Conservation (phyloP, 2,113 vertebrate genomes). For the Notothenia coriiceps region DNA sequence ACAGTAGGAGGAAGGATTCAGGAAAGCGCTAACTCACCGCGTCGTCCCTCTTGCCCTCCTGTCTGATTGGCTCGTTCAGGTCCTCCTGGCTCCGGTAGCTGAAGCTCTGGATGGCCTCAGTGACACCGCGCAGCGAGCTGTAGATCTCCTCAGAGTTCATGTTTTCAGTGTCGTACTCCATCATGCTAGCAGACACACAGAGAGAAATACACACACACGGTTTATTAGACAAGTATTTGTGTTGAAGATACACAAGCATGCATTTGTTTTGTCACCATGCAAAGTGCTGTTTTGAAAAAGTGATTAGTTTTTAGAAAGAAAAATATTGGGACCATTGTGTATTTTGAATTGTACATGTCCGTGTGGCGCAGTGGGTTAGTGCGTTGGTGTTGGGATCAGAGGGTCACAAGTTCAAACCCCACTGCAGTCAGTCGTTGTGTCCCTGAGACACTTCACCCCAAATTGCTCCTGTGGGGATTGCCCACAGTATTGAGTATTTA, state of each 20-base stretch:
- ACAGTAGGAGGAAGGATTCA: background rate
- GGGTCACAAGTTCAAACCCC: no score
- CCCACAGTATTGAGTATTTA: no score
- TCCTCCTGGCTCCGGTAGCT: constrained; percentile 99
- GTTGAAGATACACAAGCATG: background rate
- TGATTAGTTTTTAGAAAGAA: background rate
- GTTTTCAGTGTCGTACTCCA: constrained; percentile 99
- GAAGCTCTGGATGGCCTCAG: constrained; percentile 98
- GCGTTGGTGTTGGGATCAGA: no score
- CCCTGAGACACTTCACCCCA: no score
- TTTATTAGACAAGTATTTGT: background rate
- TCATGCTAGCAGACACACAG: constrained; percentile 85
- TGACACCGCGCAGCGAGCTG: constrained; percentile 97
- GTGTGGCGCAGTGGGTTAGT: no score
- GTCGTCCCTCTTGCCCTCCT: constrained; percentile 95
- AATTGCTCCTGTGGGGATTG: no score
- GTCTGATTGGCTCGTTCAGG: constrained; percentile 93
- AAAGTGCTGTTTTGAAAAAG: background rate
- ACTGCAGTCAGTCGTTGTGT: no score
- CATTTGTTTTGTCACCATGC: constrained; percentile 10
- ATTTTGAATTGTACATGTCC: background rate
- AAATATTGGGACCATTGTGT: background rate
- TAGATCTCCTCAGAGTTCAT: constrained; percentile 99
- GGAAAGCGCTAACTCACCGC: constrained; percentile 83
- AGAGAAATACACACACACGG: background rate